These are phyloP conservation scores for Molorchus minor DNA, from an alignment of 2,888 invertebrate genomes.

Conservation along the genomic window DNA sequence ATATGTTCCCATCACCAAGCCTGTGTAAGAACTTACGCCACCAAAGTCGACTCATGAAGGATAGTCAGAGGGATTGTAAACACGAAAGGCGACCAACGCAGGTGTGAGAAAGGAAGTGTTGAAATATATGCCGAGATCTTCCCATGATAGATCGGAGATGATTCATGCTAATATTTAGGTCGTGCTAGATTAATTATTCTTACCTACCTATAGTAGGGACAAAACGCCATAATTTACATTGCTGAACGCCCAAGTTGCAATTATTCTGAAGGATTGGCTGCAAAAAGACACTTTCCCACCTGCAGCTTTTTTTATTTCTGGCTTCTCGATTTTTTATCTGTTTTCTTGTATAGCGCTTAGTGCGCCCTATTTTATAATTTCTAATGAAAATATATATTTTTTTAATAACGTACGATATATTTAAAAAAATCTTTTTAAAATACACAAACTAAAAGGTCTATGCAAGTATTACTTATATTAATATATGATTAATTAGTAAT, in stretches of 20 bases:
- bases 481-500: too few relatives aligned
- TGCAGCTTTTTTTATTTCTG: slow-evolving; percentile 3
- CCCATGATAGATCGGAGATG: slow-evolving; percentile 30
- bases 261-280: slow-evolving; percentile 6
- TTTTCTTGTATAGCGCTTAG: too few relatives aligned
- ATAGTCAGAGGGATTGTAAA: slow-evolving; percentile 34
- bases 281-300: slow-evolving; percentile 8
- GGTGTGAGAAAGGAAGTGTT: slow-evolving; percentile 45
- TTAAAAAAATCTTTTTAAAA: too few relatives aligned
- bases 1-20: slow-evolving; percentile 1
- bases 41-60: slow-evolving; percentile 30
- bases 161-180: slow-evolving; percentile 31
- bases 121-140: slow-evolving; percentile 35
- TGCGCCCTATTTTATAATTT: too few relatives aligned
- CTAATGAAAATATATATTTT: too few relatives aligned
- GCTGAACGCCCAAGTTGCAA: slow-evolving; percentile 10
- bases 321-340: too few relatives aligned
- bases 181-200: slow-evolving; percentile 10
- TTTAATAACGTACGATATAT: too few relatives aligned
- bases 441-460: too few relatives aligned
- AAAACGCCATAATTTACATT: slow-evolving; percentile 8
- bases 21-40: slow-evolving; percentile 28
- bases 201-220: slow-evolving; percentile 14
- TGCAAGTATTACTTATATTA: too few relatives aligned
- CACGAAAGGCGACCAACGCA: slow-evolving; percentile 26